Evolutionary conservation across 2,888 invertebrate species (phyloP).

Genomic region (Eristalis tenax): DNA sequence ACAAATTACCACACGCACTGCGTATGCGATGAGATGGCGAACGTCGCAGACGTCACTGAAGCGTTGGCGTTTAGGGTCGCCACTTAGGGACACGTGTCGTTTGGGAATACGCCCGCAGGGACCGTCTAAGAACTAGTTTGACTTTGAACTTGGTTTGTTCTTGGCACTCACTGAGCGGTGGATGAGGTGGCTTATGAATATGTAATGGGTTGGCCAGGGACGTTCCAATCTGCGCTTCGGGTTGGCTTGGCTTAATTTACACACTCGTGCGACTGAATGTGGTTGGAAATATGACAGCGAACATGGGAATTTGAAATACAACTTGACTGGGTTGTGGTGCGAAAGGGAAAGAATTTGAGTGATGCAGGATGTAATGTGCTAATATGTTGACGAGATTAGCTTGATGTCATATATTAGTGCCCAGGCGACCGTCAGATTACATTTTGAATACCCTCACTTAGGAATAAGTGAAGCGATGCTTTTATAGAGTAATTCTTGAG

Average conservation of each 20-base stretch:
- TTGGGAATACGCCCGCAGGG: background rate
- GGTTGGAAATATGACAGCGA: background rate
- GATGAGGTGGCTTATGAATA: background rate
- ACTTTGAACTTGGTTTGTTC: background rate
- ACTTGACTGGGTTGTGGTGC: background rate
- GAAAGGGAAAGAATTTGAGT: background rate
- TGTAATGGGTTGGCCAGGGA: background rate
- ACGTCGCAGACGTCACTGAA: background rate
- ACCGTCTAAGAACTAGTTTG: background rate
- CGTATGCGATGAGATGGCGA: background rate
- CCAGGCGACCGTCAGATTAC: too few species aligned
- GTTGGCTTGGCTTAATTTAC: background rate
- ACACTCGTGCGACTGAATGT: background rate
- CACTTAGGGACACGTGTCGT: background rate
- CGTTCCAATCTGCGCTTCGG: background rate
- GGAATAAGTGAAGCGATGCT: too few species aligned
- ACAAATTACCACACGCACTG: slow-evolving; percentile 32
- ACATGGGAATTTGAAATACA: background rate
- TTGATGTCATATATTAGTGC: too few species aligned
- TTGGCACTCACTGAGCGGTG: background rate
- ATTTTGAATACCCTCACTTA: too few species aligned
- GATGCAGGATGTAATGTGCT: background rate
- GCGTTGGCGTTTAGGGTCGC: slow-evolving; percentile 5
- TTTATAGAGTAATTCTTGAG: too few species aligned
- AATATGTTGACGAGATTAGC: too few species aligned